Base-by-base conservation (phyloP, 2,797 vertebrate genomes). In the Molossus alvarezi region DNA sequence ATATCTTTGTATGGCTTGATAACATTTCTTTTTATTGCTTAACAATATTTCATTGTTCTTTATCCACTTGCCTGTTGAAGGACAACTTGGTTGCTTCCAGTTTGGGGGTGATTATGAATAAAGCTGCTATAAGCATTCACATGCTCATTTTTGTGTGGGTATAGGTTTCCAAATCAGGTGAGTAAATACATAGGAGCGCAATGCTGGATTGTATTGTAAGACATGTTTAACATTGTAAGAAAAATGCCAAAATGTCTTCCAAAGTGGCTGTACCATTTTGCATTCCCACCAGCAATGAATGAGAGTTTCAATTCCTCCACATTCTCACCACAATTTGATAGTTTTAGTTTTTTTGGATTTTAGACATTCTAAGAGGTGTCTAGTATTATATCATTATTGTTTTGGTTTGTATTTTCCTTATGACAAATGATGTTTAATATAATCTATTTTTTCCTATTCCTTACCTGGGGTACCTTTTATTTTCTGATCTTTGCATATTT, bases 401-500 rank as follows among this genome's bases (percentile, higher is more conserved):
- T 57, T 60, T 25, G 72, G 37, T 75, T 51, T 94, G 69, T 9
- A 18, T 41, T 73, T 94, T 84, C 15, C 45, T 85, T 21, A 37
- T 65, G 57, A 80, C 37, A 51, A 37, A 57, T 91, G 48, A 29
- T 76, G 13, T 62, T 71, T 77, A 29, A 6, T 25, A 21, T 65
- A 72, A 48, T 65, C 6, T 1, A n/a, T 29, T 58, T 58, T n/a
- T 76, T 67, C 71, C 64, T 88, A 33, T 60, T 87, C n/a, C 41
- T 91, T 60, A 41, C 23, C 53, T 51, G 7, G 48, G 37, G 77
- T 92, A 23, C 13, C 21, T 62, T 88, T 83, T 80, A 51, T 37
- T 90, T 81, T 67, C 25, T 23, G 45, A 82, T 57, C 2, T 73
- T 90, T 82, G 53, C 41, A n/a, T 72, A 51, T 85, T 84, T 90